Conservation (phyloP, 1,140 invertebrate species). For the Streblospio benedicti region DNA sequence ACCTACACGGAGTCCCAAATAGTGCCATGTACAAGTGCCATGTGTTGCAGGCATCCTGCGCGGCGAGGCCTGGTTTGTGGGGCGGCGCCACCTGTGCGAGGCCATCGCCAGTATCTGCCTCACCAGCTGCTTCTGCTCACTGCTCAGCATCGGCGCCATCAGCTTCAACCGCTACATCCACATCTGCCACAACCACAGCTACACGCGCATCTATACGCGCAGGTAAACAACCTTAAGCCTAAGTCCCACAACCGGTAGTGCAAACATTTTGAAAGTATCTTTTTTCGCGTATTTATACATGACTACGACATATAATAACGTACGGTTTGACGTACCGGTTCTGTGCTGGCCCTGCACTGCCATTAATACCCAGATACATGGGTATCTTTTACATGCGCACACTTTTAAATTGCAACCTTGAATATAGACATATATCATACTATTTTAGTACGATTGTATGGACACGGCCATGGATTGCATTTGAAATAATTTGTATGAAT, state of each 20-base stretch:
- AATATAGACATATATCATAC: too few species aligned
- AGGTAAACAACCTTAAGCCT: not conserved
- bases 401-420: too few species aligned
- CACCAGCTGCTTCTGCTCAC: constrained; percentile 39
- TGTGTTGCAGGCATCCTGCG: constrained; percentile 33
- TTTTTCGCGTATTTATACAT: not conserved
- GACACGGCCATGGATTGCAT: too few species aligned
- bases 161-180: constrained; percentile 37
- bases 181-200: constrained; percentile 29
- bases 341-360: too few species aligned
- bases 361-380: too few species aligned
- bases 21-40: too few species aligned
- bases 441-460: too few species aligned
- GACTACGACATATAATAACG: too few species aligned
- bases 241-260: not conserved
- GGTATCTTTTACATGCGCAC: too few species aligned
- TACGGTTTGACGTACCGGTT: too few species aligned
- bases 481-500: too few species aligned
- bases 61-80: constrained; percentile 34
- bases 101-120: constrained; percentile 34
- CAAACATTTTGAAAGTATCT: not conserved
- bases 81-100: constrained; percentile 29
- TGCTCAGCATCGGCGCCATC: constrained; percentile 34
- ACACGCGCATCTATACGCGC: not conserved
- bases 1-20: too few species aligned